Conservation (phyloP, 2,888 invertebrate genomes). For the Dendrolimus houi region DNA sequence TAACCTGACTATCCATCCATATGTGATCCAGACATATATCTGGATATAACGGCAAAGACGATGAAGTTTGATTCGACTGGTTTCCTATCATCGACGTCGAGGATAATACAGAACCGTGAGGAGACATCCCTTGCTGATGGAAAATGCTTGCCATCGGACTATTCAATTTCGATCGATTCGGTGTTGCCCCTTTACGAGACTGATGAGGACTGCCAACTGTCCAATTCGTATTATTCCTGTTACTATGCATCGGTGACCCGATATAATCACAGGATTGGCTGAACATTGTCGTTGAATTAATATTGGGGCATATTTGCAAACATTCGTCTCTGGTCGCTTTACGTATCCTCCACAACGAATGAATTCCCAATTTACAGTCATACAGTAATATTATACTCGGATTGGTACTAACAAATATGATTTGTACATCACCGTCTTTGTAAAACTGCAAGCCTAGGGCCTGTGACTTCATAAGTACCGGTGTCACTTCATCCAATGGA, state of each 20-base stretch:
- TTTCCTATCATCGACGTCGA: slow-evolving; percentile 63
- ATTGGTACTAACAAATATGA: slow-evolving; percentile 85
- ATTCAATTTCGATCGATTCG: slow-evolving; percentile 45
- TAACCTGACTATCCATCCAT: slow-evolving; percentile 85
- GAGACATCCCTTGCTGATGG: slow-evolving; percentile 64
- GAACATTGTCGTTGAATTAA: slow-evolving; percentile 53
- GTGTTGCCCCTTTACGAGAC: slow-evolving; percentile 41
- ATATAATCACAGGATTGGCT: slow-evolving; percentile 62
- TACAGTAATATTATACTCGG: slow-evolving; percentile 90
- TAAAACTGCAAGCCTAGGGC: slow-evolving; percentile 75
- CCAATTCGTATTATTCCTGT: slow-evolving; percentile 51
- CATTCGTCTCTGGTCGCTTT: slow-evolving; percentile 86
- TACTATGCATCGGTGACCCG: slow-evolving; percentile 56
- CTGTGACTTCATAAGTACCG: slow-evolving; percentile 84
- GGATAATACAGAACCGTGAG: slow-evolving; percentile 62
- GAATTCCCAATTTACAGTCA: slow-evolving; percentile 84
- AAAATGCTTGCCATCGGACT: slow-evolving; percentile 67
- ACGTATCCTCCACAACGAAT: slow-evolving; percentile 89
- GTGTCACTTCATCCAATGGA: slow-evolving; percentile 93
- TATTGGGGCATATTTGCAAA: slow-evolving; percentile 73
- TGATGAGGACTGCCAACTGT: slow-evolving; percentile 59
- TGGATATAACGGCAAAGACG: slow-evolving; percentile 85
- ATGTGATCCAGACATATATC: slow-evolving; percentile 92
- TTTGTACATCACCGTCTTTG: slow-evolving; percentile 79
- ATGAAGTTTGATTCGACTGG: slow-evolving; percentile 61